phyloP scores from a whole-genome alignment of 2,797 vertebrate genomes.

The Danio aesculapii region DNA sequence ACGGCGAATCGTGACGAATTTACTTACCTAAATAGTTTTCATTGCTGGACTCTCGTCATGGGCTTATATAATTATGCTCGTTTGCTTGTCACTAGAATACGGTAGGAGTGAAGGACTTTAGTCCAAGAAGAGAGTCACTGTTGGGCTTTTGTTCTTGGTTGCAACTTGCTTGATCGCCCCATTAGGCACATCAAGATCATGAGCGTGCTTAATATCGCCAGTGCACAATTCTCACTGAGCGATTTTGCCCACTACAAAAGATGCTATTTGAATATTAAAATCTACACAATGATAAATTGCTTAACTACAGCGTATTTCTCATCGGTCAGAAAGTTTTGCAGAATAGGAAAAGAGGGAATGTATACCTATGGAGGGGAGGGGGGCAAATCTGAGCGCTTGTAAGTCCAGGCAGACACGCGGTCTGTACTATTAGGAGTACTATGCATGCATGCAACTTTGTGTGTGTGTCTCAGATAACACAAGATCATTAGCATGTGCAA shows the following conservation, averaged over 20 bases:
- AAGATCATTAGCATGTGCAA: conserved; percentile 50
- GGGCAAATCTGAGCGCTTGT: conserved; percentile 28
- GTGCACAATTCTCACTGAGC: conserved; percentile 63
- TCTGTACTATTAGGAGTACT: conserved; percentile 25
- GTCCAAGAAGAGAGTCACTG: conserved; percentile 83
- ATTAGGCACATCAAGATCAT: conserved; percentile 95
- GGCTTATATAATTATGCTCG: conserved; percentile 87
- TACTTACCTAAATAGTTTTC: conserved; percentile 86
- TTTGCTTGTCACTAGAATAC: conserved; percentile 77
- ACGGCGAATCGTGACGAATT: conserved; percentile 80
- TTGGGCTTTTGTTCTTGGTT: conserved; percentile 92
- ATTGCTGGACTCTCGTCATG: conserved; percentile 93
- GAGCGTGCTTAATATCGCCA: conserved; percentile 85
- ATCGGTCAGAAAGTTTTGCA: conserved; percentile 15
- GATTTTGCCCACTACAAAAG: neutral
- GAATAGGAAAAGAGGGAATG: neutral
- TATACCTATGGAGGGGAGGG: conserved; percentile 30
- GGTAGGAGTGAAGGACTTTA: conserved; percentile 69
- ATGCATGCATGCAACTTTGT: conserved; percentile 35
- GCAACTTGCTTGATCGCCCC: conserved; percentile 96
- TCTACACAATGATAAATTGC: neutral
- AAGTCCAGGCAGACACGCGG: conserved; percentile 26
- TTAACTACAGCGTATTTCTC: neutral
- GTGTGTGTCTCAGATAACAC: conserved; percentile 33
- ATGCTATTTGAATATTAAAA: conserved; percentile 9